Conservation (phyloP, 2,888 invertebrate species). For the Ditula angustiorana region DNA sequence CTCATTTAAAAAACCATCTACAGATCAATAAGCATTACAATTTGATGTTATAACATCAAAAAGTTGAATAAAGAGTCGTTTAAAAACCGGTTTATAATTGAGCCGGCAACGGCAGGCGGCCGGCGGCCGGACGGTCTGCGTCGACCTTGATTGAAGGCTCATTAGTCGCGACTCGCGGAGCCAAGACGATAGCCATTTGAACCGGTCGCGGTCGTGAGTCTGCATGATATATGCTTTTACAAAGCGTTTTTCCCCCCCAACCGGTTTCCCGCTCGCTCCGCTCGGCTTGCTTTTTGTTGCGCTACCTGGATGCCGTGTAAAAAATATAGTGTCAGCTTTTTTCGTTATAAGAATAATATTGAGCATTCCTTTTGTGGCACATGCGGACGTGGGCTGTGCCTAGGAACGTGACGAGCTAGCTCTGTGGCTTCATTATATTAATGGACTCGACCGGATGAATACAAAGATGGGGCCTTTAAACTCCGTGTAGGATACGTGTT, state of each 20-base stretch:
- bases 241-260: conserved; percentile 69
- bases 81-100: conserved; percentile 61
- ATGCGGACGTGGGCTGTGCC: conserved; percentile 76
- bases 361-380: conserved; percentile 81
- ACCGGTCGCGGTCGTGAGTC: conserved; percentile 77
- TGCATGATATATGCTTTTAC: conserved; percentile 81
- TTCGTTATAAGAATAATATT: conserved; percentile 80
- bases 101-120: conserved; percentile 51
- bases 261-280: conserved; percentile 69
- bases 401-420: conserved; percentile 76
- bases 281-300: conserved; percentile 70
- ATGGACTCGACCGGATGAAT: conserved; percentile 81
- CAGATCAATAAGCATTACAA: conserved; percentile 21
- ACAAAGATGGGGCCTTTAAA: conserved; percentile 78
- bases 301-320: conserved; percentile 78
- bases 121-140: conserved; percentile 53
- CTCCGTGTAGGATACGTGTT: conserved; percentile 70
- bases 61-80: conserved; percentile 33
- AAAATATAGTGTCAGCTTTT: conserved; percentile 78
- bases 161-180: conserved; percentile 71
- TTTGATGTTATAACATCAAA: conserved; percentile 30
- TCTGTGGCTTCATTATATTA: conserved; percentile 82
- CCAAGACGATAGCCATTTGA: conserved; percentile 59
- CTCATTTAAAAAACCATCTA: conserved; percentile 15
- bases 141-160: conserved; percentile 83